Evolutionary conservation across 2,113 vertebrate genomes (phyloP).

Genomic region (Myotis lucifugus): DNA sequence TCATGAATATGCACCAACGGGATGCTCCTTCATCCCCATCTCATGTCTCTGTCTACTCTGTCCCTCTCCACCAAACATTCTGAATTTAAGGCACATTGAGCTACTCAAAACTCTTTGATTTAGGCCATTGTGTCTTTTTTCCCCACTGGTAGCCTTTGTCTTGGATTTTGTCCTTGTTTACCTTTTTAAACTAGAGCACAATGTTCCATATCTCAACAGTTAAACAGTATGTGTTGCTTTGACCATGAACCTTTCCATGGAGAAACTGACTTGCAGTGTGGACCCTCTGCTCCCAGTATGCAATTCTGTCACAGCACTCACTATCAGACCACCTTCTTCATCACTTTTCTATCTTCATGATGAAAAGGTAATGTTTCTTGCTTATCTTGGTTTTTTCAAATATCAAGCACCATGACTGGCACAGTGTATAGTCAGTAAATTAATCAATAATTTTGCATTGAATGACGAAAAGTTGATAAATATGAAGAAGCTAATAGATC

Average conservation of each 20-base stretch:
- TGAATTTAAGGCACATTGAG: neutral
- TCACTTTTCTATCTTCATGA: neutral
- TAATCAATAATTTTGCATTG: neutral
- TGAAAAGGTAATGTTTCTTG: neutral
- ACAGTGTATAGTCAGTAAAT: neutral
- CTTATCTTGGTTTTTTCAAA: neutral
- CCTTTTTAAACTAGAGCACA: neutral
- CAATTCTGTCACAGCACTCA: neutral
- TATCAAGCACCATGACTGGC: neutral
- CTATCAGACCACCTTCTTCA: neutral
- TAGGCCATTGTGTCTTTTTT: neutral
- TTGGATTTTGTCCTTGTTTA: neutral
- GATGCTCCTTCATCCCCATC: accelerated
- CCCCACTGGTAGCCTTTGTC: neutral
- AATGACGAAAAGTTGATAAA: neutral
- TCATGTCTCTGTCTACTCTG: neutral
- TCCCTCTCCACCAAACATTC: neutral
- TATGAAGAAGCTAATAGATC: neutral
- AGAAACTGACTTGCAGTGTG: neutral
- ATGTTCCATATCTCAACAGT: neutral
- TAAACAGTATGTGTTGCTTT: neutral
- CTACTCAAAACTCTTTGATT: neutral
- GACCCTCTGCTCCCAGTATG: neutral
- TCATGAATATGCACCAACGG: accelerated
- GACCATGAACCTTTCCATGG: neutral